Evolutionary conservation across 2,797 vertebrate genomes (phyloP), one percentile per base, ranked within the genome.

Genomic region (Halcyon badia): DNA sequence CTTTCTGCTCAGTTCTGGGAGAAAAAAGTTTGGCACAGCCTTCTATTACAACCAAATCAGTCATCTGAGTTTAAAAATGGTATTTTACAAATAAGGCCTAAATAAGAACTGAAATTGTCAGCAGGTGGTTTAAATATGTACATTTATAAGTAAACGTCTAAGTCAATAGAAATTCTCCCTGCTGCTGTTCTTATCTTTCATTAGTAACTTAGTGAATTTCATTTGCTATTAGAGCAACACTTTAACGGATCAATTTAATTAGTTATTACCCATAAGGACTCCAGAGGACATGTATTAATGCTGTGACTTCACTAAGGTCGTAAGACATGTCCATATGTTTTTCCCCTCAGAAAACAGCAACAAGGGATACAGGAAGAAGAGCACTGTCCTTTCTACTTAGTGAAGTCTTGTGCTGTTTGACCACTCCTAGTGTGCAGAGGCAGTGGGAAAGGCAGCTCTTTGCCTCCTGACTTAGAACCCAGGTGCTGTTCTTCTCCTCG

Each of bases 401-500:
- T 2, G 1, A 66, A 77, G 65, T 39, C 52, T 61, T 31, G 35
- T 51, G 28, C 35, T n/a, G 24, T 57, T 39, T 46, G 17, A 28
- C 20, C 5, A 35, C 52, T 31, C 28, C 20, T 20, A 9, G 10
- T 24, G 28, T 24, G 46, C 0, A 0, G 15, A 76, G 31, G 26
- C 57, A 54, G 19, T 24, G 24, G 17, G 17, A 71, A 65, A 66
- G 71, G 20, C 28, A 24, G 17, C 18, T 44, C 22, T 90, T 31
- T 78, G 21, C 25, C 20, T 44, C 39, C 35, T 68, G 19, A 37
- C 65, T 42, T 39, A 71, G 14, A 33, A 22, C 15, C 8, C 11
- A 42, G 46, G 26, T 0, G 0, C 42, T 51, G 6, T n/a, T 24
- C 42, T 17, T 39, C 30, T 85, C 46, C 3, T n/a, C 64, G 33